Percentiles rank a stretch among this genome's conserved stretches.
Evolutionary conservation across 1,140 invertebrate genomes (phyloP).

Genomic region (Drosophila tani): DNA sequence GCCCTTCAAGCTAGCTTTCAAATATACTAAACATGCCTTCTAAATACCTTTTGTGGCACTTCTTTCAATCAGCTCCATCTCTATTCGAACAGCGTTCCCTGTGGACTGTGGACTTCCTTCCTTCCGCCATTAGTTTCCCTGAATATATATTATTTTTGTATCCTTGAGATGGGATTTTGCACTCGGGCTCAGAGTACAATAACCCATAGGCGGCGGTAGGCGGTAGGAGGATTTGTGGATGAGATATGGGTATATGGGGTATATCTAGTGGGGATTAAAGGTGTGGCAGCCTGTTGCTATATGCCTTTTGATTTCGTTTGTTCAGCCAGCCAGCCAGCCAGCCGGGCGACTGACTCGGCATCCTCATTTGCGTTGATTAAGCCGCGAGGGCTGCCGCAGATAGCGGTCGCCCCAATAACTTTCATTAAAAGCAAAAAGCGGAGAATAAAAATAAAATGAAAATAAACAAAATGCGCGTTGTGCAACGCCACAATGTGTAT

Average conservation of each 20-base stretch:
- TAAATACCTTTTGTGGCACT: not conserved
- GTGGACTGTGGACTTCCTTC: too few species aligned
- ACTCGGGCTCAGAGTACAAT: constrained; percentile 58
- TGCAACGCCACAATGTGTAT: constrained; percentile 34
- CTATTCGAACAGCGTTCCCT: not conserved
- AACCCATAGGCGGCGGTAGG: constrained; percentile 35
- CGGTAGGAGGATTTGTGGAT: not conserved
- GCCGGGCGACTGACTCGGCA: constrained; percentile 26
- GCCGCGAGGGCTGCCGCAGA: constrained; percentile 40
- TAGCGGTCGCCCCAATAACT: constrained; percentile 62
- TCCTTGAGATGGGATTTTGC: constrained; percentile 60
- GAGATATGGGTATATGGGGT: not conserved
- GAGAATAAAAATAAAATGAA: constrained; percentile 46
- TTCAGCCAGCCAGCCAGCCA: not conserved
- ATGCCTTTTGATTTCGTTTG: constrained; percentile 15
- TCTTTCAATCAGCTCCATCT: not conserved
- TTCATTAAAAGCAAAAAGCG: constrained; percentile 57
- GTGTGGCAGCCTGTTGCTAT: constrained; percentile 63
- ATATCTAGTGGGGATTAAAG: constrained; percentile 5
- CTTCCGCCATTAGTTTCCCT: constrained; percentile 9
- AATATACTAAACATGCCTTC: too few species aligned
- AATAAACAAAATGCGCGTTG: constrained; percentile 38
- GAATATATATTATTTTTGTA: constrained; percentile 50
- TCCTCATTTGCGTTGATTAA: constrained; percentile 76
- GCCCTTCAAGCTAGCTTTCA: too few species aligned